Base-by-base conservation (phyloP, 2,888 invertebrate genomes). In the Caenorhabditis wallacei region DNA sequence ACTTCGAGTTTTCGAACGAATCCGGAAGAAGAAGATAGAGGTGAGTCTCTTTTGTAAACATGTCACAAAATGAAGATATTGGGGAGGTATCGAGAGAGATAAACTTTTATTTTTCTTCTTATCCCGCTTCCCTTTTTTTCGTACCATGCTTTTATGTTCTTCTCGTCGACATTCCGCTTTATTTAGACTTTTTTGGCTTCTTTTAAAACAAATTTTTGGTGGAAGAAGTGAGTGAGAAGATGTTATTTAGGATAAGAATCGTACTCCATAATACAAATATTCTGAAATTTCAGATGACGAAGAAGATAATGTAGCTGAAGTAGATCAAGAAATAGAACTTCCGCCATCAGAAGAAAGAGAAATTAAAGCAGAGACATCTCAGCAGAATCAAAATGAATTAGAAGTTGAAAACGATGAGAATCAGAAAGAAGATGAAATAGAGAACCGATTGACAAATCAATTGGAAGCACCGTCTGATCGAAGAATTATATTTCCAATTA, bases 401-500 rank as follows among this genome's bases (percentile, higher is more conserved):
- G 68, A 35, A 22, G 7, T 3, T 10, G 16, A 16, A 61, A 61
- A n/a, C 13, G 66, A 80, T 40, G 66, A 40, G 16, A 16, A 70
- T 18, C 22, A 30, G 4, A 72, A 72, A 40, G 70, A 66, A 24
- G 64, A 79, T 37, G 57, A 11, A 2, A 13, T 57, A 22, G 80
- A 80, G 11, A 72, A 61, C 16, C 26, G 72, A 7, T 40, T 72
- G 20, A 68, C 51, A 8, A 35, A 57, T 2, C 75, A 71, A 48
- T 35, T 70, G 16, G 56, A 66, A 10, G 16, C 70, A 18, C 30
- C 70, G 0, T 18, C 53, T 0, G 56, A 78, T 30, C 53, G 80
- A 11, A 66, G 75, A 8, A 84, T 84, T 26, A 51, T 80, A 16
- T 87, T 85, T 59, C 86, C 85, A 24, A 85, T 82, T 5, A 82